Evolutionary conservation across 1,140 invertebrate genomes (phyloP).

Genomic region (Drosophila pseudoobscura): DNA sequence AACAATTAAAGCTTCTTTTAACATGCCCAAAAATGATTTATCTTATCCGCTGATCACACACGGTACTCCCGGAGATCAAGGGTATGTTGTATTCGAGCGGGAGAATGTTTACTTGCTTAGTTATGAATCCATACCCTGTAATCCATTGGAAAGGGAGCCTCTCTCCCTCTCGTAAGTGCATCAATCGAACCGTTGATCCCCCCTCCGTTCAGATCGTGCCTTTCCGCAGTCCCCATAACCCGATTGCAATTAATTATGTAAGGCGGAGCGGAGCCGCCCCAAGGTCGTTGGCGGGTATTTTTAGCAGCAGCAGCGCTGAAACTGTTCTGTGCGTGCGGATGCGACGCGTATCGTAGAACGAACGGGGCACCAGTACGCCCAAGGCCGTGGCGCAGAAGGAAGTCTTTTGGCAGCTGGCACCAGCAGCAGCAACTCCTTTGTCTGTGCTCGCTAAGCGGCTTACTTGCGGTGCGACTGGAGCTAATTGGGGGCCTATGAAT

Average conservation of each 20-base stretch:
- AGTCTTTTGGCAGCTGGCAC: slow-evolving; percentile 36
- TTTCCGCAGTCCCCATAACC: slow-evolving; percentile 37
- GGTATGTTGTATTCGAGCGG: slow-evolving; percentile 10
- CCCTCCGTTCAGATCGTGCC: slow-evolving; percentile 60
- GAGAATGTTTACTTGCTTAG: not conserved
- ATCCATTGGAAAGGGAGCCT: slow-evolving; percentile 1
- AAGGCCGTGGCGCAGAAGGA: slow-evolving; percentile 72
- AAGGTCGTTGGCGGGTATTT: slow-evolving; percentile 62
- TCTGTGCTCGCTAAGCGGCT: slow-evolving; percentile 60
- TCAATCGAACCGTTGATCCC: not conserved
- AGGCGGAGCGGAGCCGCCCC: slow-evolving; percentile 16
- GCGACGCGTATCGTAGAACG: slow-evolving; percentile 28
- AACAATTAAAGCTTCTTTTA: slow-evolving; percentile 46
- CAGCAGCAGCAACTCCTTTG: slow-evolving; percentile 34
- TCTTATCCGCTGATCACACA: slow-evolving; percentile 21
- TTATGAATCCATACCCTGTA: not conserved
- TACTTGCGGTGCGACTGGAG: slow-evolving; percentile 23
- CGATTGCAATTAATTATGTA: slow-evolving; percentile 77
- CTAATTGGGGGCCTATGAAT: slow-evolving; percentile 66
- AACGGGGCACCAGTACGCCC: slow-evolving; percentile 1
- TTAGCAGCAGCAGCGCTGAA: slow-evolving; percentile 62
- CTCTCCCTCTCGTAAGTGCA: no score
- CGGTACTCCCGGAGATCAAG: no score
- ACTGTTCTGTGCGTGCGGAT: slow-evolving; percentile 67
- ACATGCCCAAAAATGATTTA: slow-evolving; percentile 44